Evolutionary conservation across 2,113 vertebrate genomes (phyloP).

Genomic region (Enhydra lutris): DNA sequence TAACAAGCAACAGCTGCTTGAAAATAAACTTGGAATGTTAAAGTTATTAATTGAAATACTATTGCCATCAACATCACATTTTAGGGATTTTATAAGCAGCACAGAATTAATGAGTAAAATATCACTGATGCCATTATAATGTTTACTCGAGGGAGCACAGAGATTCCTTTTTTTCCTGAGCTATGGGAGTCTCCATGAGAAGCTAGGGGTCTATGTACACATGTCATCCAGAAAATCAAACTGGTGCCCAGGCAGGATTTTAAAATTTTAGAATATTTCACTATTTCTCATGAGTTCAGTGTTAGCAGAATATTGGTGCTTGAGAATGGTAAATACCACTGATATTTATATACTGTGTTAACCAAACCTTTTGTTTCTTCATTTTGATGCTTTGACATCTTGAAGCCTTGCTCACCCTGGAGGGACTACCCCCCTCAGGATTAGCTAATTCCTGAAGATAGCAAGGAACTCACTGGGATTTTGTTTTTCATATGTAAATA

Average conservation of each 20-base stretch:
- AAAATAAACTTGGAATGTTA: constrained; percentile 7
- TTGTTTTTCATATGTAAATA: not conserved
- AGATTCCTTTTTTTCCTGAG: not conserved
- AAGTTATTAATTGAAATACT: constrained; percentile 29
- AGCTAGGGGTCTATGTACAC: not conserved
- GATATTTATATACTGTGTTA: not conserved
- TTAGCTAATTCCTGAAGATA: not conserved
- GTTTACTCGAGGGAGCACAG: not conserved
- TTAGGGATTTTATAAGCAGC: not conserved
- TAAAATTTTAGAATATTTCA: not conserved
- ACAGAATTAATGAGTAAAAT: not conserved
- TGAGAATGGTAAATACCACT: not conserved
- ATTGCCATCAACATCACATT: not conserved
- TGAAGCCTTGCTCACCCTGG: not conserved
- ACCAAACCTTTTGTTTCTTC: not conserved
- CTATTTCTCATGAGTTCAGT: not conserved
- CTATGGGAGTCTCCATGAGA: not conserved
- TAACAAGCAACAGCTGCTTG: not conserved
- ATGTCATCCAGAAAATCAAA: not conserved
- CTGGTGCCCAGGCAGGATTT: not conserved
- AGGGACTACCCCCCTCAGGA: not conserved
- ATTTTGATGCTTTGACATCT: not conserved
- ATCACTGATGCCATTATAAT: not conserved
- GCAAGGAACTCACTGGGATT: not conserved
- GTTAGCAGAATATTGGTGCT: not conserved